phyloP scores from a whole-genome alignment of 1,140 invertebrate genomes.

The Chironomus tepperi region DNA sequence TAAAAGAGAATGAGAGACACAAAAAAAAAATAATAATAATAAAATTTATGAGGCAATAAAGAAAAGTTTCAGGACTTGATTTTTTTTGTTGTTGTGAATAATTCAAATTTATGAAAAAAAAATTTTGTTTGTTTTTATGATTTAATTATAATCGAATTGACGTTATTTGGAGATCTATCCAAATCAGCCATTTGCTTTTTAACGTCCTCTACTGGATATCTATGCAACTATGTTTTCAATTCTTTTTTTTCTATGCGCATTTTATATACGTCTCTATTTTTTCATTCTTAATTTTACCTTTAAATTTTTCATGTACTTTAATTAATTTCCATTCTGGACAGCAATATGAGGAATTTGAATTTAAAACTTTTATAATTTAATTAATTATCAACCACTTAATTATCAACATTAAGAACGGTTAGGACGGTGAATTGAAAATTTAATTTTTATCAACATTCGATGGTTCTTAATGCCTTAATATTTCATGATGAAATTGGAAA shows the following conservation, averaged over 20 bases:
- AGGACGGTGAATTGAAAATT: too few relatives aligned
- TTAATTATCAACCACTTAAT: too few relatives aligned
- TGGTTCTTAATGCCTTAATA: too few relatives aligned
- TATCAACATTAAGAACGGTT: too few relatives aligned
- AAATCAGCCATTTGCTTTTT: slow-evolving; percentile 8
- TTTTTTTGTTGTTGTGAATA: background rate
- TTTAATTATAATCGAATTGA: background rate
- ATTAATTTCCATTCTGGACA: background rate
- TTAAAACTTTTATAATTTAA: too few relatives aligned
- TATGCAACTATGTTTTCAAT: background rate
- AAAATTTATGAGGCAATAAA: background rate
- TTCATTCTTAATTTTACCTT: background rate
- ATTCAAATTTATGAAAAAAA: background rate
- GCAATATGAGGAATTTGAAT: too few relatives aligned
- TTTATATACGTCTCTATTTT: background rate
- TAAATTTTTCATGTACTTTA: background rate
- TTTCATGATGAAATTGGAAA: background rate
- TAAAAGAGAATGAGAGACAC: too few relatives aligned
- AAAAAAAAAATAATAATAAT: too few relatives aligned
- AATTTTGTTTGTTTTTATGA: too few relatives aligned
- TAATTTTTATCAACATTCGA: background rate
- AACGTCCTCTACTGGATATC: background rate
- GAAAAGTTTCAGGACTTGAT: background rate
- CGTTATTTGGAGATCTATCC: background rate
- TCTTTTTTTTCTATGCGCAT: background rate